A percentile compares a stretch with the other conserved stretches of the same genome.
Evolutionary conservation across 2,888 invertebrate genomes (phyloP).

Genomic region (Epinotia brunnichana): DNA sequence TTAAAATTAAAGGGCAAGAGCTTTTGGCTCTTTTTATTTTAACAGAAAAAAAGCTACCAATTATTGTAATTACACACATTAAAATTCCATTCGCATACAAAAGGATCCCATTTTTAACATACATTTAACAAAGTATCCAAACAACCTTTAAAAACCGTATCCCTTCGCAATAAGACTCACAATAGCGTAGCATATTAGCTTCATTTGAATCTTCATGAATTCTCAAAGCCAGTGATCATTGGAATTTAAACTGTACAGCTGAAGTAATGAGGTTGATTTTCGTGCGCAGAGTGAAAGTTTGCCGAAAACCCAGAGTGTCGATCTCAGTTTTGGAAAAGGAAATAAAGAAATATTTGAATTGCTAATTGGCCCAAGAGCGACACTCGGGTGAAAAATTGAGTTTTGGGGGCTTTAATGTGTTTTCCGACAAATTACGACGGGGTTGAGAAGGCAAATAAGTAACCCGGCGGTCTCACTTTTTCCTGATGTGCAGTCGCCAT

Average conservation of each 20-base stretch:
- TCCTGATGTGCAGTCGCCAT: not conserved
- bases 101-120: constrained; percentile 21
- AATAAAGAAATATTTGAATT: constrained; percentile 62
- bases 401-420: constrained; percentile 39
- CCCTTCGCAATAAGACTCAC: not conserved
- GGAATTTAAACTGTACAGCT: not conserved
- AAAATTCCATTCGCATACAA: constrained; percentile 31
- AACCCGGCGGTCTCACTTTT: not conserved
- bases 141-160: not conserved
- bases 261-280: not conserved
- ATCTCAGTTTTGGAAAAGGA: constrained; percentile 46
- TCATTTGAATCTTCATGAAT: constrained; percentile 11
- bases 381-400: constrained; percentile 37
- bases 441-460: constrained; percentile 19
- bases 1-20: not conserved
- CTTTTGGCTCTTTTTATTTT: not conserved
- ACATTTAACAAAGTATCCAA: not conserved
- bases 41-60: constrained; percentile 17
- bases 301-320: constrained; percentile 14
- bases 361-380: constrained; percentile 59
- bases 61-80: constrained; percentile 38
- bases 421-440: constrained; percentile 39
- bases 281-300: not conserved
- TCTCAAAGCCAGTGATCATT: no score
- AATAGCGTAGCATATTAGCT: not conserved